Evolutionary conservation across 2,113 vertebrate species (phyloP), one percentile per base, ranked within the genome.

Genomic region (Crotalus horridus): DNA sequence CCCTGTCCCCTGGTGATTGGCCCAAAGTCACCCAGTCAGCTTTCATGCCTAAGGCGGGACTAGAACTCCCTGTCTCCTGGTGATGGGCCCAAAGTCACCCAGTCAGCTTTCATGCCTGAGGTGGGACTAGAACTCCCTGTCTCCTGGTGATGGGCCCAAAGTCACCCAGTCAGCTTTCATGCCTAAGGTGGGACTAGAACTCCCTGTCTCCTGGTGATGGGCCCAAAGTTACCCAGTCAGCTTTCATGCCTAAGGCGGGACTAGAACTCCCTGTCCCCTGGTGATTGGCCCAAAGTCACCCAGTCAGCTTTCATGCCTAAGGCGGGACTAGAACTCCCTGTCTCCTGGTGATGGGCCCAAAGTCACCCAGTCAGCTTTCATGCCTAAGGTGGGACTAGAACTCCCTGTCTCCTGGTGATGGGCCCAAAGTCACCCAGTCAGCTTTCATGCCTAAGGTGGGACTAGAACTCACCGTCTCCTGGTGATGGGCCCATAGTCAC

Each of bases 241-340:
- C 24, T 64, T 64, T 64, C 61, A 4, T 29, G 26, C 61, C 61
- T 64, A n/a, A 69, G 26, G 26, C 0, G 26, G 61, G 26, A 69
- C 11, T 69, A n/a, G 61, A 69, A n/a, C 26, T 64, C 61, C 2
- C 61, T 0, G 1, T 64, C 61, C 15, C 29, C 29, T 69, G 61
- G 26, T 69, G 29, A 69, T 69, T 0, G 4, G 11, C 26, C 29
- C 61, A n/a, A 69, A 69, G 11, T n/a, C 4, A 13, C 29, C 4
- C 61, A 69, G 61, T 4, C 8, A 6, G 4, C 0, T n/a, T 69
- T 69, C 11, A 0, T n/a, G 61, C 61, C 29, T 69, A 69, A 69
- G 29, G 4, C 0, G 1, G 29, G 12, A 69, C 29, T 69, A 6
- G 11, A 69, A n/a, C 29, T 69, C 29, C 13, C 29, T 0, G 0